Evolutionary conservation across 2,797 vertebrate species (phyloP).

Genomic region (Cuculus canorus): DNA sequence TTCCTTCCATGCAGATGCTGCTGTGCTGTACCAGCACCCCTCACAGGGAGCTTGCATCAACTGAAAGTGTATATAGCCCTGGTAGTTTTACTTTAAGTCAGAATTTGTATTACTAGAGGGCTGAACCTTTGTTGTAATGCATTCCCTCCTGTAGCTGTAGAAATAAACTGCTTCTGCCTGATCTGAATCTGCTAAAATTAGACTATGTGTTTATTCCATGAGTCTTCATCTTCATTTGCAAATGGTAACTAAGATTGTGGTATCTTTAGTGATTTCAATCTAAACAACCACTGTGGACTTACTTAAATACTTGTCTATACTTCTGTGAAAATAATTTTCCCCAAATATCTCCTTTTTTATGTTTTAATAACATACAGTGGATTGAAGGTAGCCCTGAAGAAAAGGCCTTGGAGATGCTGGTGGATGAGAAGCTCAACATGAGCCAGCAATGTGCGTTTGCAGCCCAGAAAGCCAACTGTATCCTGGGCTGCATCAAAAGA

Average conservation of each 20-base stretch:
- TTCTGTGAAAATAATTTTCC: neutral
- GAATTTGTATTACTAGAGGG: neutral
- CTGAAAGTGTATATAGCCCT: neutral
- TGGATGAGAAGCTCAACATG: no score
- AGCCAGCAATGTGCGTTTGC: no score
- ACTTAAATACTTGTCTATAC: neutral
- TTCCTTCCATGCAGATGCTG: neutral
- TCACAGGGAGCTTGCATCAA: neutral
- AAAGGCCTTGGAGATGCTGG: no score
- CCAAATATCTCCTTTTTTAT: neutral
- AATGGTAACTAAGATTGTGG: neutral
- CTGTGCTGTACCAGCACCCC: rapidly evolving
- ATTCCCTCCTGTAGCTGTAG: neutral
- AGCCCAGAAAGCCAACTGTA: no score
- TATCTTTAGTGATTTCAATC: neutral
- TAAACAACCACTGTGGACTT: neutral
- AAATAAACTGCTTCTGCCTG: neutral
- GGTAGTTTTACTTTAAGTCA: neutral
- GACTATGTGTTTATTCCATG: neutral
- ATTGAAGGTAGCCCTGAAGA: no score
- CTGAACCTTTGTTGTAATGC: rapidly evolving
- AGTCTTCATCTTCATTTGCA: neutral
- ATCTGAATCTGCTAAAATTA: neutral
- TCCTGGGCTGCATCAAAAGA: no score
- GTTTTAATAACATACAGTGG: neutral